Percentiles rank a stretch among this genome's conserved stretches.
Conservation (phyloP, 1,140 invertebrate genomes). For the Philaenus spumarius region DNA sequence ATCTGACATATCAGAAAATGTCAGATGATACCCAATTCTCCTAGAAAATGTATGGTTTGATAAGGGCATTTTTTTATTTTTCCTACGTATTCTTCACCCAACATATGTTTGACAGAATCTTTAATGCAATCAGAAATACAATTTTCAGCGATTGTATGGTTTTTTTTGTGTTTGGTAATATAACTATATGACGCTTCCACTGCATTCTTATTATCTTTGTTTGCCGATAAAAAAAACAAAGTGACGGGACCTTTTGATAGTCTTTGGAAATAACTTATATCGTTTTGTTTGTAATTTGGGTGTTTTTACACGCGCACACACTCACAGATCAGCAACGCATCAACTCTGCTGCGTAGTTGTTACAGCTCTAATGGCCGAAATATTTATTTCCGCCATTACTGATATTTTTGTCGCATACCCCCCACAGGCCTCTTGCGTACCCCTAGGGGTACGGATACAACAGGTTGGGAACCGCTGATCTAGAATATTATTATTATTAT, state of each 20-base stretch:
- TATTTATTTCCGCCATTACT: too few species aligned
- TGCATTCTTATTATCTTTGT: background rate
- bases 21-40: background rate
- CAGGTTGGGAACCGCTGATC: too few species aligned
- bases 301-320: background rate
- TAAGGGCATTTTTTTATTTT: background rate
- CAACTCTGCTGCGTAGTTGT: too few species aligned
- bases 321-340: too few species aligned
- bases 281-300: too few species aligned
- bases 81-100: background rate
- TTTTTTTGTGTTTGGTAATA: background rate
- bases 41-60: slow-evolving; percentile 1
- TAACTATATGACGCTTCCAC: background rate
- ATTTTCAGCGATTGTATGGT: slow-evolving; percentile 1
- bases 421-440: too few species aligned
- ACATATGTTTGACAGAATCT: background rate
- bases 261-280: too few species aligned
- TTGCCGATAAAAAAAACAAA: background rate
- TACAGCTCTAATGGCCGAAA: too few species aligned
- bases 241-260: too few species aligned
- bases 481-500: too few species aligned
- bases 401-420: too few species aligned
- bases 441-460: too few species aligned
- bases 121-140: background rate
- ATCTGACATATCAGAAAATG: slow-evolving; percentile 13